Evolutionary conservation across 2,797 vertebrate species (phyloP).

Genomic region (Molossus molossus): DNA sequence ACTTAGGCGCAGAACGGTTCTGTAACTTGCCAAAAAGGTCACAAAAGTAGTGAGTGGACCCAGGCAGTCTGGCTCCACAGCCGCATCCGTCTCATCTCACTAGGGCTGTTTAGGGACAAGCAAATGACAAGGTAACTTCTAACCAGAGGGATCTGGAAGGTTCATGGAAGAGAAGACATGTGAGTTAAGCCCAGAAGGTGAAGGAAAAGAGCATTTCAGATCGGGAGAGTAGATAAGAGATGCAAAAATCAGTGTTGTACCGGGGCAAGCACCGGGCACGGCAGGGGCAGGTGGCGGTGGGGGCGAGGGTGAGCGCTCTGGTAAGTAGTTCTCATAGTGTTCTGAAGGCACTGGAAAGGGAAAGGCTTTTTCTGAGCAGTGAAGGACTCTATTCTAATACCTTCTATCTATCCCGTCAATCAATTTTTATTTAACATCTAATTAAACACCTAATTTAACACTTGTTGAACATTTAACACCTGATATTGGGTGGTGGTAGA

Average conservation of each 20-base stretch:
- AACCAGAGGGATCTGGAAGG: not conserved
- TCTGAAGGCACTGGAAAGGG: not conserved
- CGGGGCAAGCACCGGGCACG: not conserved
- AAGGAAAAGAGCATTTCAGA: not conserved
- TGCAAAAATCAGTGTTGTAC: not conserved
- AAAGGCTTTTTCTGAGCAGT: slow-evolving; percentile 37
- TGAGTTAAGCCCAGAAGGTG: not conserved
- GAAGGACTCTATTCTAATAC: not conserved
- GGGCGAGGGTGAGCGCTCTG: not conserved
- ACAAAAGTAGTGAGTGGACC: not conserved
- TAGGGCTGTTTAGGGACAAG: not conserved
- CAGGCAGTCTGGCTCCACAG: not conserved
- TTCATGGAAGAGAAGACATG: not conserved
- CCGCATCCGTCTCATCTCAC: not conserved
- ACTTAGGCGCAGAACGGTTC: not conserved
- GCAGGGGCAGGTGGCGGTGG: not conserved
- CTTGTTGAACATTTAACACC: not conserved
- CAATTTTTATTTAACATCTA: slow-evolving; percentile 3
- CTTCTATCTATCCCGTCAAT: not conserved
- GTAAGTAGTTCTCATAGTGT: not conserved
- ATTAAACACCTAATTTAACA: slow-evolving; percentile 1
- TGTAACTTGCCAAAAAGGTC: not conserved
- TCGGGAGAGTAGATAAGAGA: slow-evolving; percentile 3
- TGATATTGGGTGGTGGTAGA: not conserved
- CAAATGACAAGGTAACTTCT: not conserved